Base-by-base conservation (phyloP, 1,140 invertebrate genomes). In the Camponotus pennsylvanicus region DNA sequence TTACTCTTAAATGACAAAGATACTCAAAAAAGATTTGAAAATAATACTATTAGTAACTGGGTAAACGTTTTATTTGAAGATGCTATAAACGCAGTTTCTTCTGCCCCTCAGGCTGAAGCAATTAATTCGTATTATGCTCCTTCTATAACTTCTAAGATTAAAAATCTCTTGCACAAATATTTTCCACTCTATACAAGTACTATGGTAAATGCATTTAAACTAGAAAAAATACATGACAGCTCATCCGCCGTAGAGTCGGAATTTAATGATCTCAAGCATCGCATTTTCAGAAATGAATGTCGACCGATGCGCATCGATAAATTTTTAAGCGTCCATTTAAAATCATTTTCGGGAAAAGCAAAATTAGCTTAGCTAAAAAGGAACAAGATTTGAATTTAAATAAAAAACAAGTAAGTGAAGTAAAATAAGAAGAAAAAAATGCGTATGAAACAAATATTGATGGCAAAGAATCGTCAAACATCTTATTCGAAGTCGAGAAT, bases 361-460 rank as follows among this genome's bases (percentile, higher is more conserved):
- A 57, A 57, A 57, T 57, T 57, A 57, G 55, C 55, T 57, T 57
- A 57, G 55, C 55, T 3, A 57, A 57, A 57, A 57, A 57, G 15
- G 55, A 57, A 57, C 55, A 18, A 6, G 1, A 57, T 57, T n/a
- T 57, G 55, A 57, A 57, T 57, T 57, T 57, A 57, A 57, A 57
- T 6, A n/a, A 57, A 57, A 1, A 8, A 57, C 55, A n/a, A 57
- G n/a, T 57, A 57, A 57, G 0, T 21, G 18, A 57, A 57, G 5
- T 8, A 57, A n/a, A n/a, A 57, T 1, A 57, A 57, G 18, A 57
- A 1, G 2, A 57, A 6, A 2, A 57, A n/a, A 57, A 57, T 2
- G 49, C 0, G 0, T 52, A 8, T 57, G 55, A 57, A 0, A 57
- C 55, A 57, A 21, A 27, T 27, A 27, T 27, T 27, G 1, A 27